Evolutionary conservation across 2,113 vertebrate genomes (phyloP).

Genomic region (Engystomops pustulosus): DNA sequence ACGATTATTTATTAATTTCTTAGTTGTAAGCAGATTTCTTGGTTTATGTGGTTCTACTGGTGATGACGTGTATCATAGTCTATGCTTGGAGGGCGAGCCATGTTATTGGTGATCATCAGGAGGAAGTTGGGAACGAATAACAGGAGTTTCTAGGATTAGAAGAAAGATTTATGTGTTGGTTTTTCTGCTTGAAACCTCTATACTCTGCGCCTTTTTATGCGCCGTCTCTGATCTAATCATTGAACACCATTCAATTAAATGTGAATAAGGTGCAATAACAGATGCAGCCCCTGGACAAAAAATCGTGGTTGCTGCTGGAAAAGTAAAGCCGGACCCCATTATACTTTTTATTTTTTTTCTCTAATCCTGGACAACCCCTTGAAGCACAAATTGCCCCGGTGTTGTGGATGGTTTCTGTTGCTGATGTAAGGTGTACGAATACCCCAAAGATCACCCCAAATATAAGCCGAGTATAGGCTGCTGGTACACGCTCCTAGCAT

Average conservation of each 20-base stretch:
- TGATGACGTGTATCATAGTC: not conserved
- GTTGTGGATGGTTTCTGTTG: not conserved
- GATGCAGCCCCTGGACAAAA: not conserved
- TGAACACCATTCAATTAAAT: not conserved
- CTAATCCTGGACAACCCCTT: not conserved
- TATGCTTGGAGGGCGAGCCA: not conserved
- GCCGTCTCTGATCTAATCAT: too few relatives aligned
- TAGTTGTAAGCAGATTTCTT: slow-evolving; percentile 61
- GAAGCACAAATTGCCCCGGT: not conserved
- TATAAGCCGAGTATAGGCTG: not conserved
- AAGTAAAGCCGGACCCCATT: too few relatives aligned
- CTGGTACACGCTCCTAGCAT: not conserved
- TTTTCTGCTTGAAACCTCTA: too few relatives aligned
- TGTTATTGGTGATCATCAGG: not conserved
- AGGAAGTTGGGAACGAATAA: not conserved
- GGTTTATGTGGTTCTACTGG: not conserved
- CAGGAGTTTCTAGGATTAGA: not conserved
- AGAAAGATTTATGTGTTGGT: not conserved
- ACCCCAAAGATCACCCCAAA: not conserved
- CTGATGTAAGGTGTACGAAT: not conserved
- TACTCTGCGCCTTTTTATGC: too few relatives aligned
- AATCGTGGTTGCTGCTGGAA: too few relatives aligned
- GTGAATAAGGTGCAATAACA: not conserved
- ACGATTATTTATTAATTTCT: slow-evolving; percentile 68
- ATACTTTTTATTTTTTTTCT: not conserved